These are phyloP conservation scores for Archegozetes longisetosus DNA, from an alignment of 1,140 invertebrate species.

Conservation along the genomic window DNA sequence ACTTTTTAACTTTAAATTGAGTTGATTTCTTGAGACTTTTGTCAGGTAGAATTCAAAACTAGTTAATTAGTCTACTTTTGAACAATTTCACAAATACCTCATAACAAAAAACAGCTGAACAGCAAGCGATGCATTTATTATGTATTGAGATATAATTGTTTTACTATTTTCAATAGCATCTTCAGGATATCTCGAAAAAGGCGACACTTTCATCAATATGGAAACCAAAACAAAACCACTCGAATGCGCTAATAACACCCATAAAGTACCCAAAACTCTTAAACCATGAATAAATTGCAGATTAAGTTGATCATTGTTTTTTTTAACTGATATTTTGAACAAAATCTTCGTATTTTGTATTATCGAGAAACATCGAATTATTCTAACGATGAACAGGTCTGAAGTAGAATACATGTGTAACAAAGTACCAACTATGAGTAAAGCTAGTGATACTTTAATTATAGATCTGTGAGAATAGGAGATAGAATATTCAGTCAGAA, in stretches of 20 bases:
- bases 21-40: no score
- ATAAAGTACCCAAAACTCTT: conserved; percentile 2
- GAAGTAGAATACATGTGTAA: background rate
- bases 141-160: background rate
- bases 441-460: background rate
- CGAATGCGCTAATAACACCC: conserved; percentile 7
- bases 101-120: background rate
- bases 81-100: no score
- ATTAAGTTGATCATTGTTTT: background rate
- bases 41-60: background rate
- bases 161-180: background rate
- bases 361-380: background rate
- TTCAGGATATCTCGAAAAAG: conserved; percentile 2
- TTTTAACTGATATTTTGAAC: background rate
- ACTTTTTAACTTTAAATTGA: no score
- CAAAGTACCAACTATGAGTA: background rate
- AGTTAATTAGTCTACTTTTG: no score
- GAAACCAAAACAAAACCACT: background rate
- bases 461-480: background rate
- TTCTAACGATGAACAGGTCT: background rate
- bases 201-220: conserved; percentile 2
- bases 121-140: background rate
- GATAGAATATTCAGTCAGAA: background rate
- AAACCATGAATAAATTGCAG: conserved; percentile 4
- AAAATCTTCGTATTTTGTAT: background rate